Conservation (phyloP, 2,888 invertebrate genomes). For the Coelinius sp. region DNA sequence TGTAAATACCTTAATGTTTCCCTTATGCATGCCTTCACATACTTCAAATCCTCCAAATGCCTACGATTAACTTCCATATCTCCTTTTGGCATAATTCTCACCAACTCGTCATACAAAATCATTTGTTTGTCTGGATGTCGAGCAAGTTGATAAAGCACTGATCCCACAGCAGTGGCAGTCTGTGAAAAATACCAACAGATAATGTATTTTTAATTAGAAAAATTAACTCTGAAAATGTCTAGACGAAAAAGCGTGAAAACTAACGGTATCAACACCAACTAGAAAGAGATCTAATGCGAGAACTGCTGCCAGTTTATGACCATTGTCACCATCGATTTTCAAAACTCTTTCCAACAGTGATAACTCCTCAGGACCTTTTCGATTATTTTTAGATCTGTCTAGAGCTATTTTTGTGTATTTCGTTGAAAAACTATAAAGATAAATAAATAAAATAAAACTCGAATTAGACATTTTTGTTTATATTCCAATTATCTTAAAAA, state of each 20-base stretch:
- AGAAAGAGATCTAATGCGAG: constrained; percentile 83
- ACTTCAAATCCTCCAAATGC: constrained; percentile 77
- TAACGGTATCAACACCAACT: constrained; percentile 85
- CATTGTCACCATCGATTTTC: constrained; percentile 74
- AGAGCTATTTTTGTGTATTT: constrained; percentile 77
- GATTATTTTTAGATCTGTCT: constrained; percentile 60
- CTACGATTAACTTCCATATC: constrained; percentile 73
- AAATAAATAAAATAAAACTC: not conserved
- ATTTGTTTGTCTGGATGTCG: constrained; percentile 78
- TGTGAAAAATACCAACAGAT: constrained; percentile 61
- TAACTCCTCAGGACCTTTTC: constrained; percentile 69
- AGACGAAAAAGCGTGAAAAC: constrained; percentile 51
- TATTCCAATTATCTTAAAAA: not conserved
- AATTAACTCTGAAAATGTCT: not conserved
- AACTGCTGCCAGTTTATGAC: constrained; percentile 78
- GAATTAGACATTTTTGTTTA: not conserved
- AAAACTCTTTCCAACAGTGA: constrained; percentile 79
- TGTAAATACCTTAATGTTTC: constrained; percentile 83
- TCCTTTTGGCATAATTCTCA: constrained; percentile 70
- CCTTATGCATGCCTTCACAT: constrained; percentile 81
- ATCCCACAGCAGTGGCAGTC: constrained; percentile 85
- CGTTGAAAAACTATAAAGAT: constrained; percentile 76
- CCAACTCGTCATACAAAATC: constrained; percentile 75
- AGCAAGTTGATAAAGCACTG: constrained; percentile 81
- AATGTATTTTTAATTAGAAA: constrained; percentile 16